Percentiles rank a stretch among this genome's conserved stretches.
phyloP scores from a whole-genome alignment of 2,888 invertebrate species.

The Xestia c-nigrum region DNA sequence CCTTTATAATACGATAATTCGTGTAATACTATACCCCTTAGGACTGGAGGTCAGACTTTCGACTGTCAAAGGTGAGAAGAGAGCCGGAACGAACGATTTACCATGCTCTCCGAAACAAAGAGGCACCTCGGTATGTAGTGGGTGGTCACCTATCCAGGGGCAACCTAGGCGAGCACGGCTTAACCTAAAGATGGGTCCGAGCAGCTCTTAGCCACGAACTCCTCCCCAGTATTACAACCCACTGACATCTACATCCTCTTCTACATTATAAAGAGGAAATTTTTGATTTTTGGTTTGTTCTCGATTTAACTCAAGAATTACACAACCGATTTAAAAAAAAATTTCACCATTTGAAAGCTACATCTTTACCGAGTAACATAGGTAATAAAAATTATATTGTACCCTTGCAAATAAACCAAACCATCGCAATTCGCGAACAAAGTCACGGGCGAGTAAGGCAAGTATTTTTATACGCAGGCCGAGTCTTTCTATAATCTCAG shows the following conservation, averaged over 20 bases:
- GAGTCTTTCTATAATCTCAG: slow-evolving; percentile 30
- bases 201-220: not conserved
- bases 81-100: not conserved
- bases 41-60: not conserved
- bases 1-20: not conserved
- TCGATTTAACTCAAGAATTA: too few species aligned
- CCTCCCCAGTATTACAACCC: not conserved
- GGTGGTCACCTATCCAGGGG: not conserved
- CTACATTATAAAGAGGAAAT: too few species aligned
- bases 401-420: too few species aligned
- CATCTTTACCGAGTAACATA: too few species aligned
- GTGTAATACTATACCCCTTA: not conserved
- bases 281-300: too few species aligned
- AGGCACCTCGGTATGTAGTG: not conserved
- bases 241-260: not conserved
- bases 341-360: too few species aligned
- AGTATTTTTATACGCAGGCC: not conserved
- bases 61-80: not conserved
- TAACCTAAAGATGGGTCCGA: not conserved
- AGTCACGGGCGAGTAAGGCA: not conserved
- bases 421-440: too few species aligned
- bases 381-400: too few species aligned
- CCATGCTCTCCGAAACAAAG: not conserved
- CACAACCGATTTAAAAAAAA: too few species aligned
- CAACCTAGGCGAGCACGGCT: not conserved